Base-by-base conservation (phyloP, 2,888 invertebrate genomes). In the Drosophila helvetica region DNA sequence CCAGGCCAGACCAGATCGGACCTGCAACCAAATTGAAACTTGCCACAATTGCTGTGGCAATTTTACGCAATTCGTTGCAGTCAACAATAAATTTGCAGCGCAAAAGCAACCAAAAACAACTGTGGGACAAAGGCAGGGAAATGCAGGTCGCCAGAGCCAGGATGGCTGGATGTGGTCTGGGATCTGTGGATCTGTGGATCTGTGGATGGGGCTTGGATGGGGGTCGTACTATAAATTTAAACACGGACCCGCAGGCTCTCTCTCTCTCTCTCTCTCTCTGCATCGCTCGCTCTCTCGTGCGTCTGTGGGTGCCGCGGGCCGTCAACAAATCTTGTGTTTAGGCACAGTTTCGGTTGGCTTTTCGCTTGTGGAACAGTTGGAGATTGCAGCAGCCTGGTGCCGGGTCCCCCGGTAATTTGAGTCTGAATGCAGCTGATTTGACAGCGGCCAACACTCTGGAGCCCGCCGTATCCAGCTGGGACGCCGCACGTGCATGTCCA, bases 51-150 rank as follows among this genome's bases (percentile, higher is more conserved):
- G 82, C 71, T 69, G 52, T 50, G 68, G 75, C 83, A 88, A 86
- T 86, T 86, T 88, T 83, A 88, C 86, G 88, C 88, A 86, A 86
- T 86, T 88, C 88, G 84, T 58, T 80, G 86, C 86, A 83, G 86
- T 84, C 86, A 88, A 83, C 85, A 80, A 80, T 82, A 88, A 88
- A 85, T 88, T 85, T 78, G 78, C 70, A 86, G 57, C 62, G 59
- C 74, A 33, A 60, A 25, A 22, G 46, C n/a, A 51, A 43, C 58
- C 59, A 57, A 58, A 42, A n/a, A 12, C 30, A 33, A 33, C 33
- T 33, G 75, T 61, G 71, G 60, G 77, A 76, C 80, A 65, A 72
- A 83, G 7, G 38, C n/a, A 38, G 70, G 74, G 79, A 87, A 84
- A 84, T 87, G 87, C 83, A 85, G 86, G 83, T 85, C 72, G 57